Conservation (phyloP, 2,797 vertebrate species). For the Enteromius treurensis region DNA sequence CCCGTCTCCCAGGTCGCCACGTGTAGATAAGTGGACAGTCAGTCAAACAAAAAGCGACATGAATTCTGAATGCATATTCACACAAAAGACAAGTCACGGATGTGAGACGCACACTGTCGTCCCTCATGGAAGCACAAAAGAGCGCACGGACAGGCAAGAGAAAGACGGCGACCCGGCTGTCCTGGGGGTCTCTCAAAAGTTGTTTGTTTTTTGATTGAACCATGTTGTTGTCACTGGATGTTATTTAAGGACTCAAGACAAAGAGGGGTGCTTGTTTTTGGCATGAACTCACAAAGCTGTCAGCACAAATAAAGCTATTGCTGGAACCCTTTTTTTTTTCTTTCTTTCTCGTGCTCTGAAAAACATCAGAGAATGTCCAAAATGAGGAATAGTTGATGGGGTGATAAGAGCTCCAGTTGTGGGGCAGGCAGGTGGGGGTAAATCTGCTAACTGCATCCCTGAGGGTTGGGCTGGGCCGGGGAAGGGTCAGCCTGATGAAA, state of each 20-base stretch:
- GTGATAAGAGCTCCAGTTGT: conserved; percentile 43
- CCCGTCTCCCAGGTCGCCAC: conserved; percentile 43
- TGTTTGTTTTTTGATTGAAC: conserved; percentile 64
- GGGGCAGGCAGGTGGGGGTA: conserved; percentile 50
- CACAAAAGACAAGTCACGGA: conserved; percentile 45
- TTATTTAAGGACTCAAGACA: conserved; percentile 81
- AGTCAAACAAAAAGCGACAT: conserved; percentile 52
- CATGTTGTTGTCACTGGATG: conserved; percentile 78
- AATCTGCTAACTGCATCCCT: conserved; percentile 52
- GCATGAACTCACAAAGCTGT: conserved; percentile 84
- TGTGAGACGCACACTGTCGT: conserved; percentile 36
- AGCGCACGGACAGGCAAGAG: conserved; percentile 5
- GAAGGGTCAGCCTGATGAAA: conserved; percentile 40
- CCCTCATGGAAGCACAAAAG: conserved; percentile 50
- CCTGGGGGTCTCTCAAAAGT: conserved; percentile 33
- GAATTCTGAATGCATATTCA: conserved; percentile 48
- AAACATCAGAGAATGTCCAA: conserved; percentile 37
- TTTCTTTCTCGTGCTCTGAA: conserved; percentile 11
- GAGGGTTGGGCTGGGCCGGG: conserved; percentile 30
- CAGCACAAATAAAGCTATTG: conserved; percentile 75
- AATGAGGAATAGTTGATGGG: conserved; percentile 51
- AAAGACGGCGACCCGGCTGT: conserved; percentile 24
- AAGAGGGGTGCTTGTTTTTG: conserved; percentile 78
- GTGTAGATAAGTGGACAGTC: conserved; percentile 52
- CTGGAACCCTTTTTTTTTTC: conserved; percentile 26